Evolutionary conservation across 2,113 vertebrate genomes (phyloP), one percentile per base, ranked within the genome.

Genomic region (Lepus europaeus): DNA sequence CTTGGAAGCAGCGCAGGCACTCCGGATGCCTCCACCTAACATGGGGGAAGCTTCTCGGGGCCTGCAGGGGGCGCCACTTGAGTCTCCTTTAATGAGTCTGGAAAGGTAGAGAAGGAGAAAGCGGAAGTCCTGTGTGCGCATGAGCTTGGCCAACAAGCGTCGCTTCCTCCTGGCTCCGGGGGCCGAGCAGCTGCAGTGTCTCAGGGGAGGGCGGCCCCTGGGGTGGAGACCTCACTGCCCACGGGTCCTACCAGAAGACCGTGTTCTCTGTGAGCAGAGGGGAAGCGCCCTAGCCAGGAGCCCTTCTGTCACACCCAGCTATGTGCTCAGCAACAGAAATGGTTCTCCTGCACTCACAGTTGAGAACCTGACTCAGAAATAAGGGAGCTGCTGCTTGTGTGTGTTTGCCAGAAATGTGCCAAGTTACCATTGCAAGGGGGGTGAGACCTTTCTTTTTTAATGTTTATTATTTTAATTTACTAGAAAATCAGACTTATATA

Each of bases 81-180:
- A 20, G n/a, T 49, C 84, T 78, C 70, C 51, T 81, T 76, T 53
- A 20, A 23, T 2, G n/a, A 25, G 6, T 53, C 11, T 13, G 61
- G 74, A 33, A 86, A 31, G 69, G 74, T 9, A 4, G 1, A 19
- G 13, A 66, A 90, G 29, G 64, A 61, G 70, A 45, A 93, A 69
- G 64, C 39, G 70, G 87, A 87, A 84, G 77, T 22, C 17, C 13
- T 2, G 45, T 45, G 45, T 25, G 49, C 2, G 20, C 33, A 0
- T 1, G 10, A 3, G 33, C 56, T 51, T 0, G 0, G 56, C 29
- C 9, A 0, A 0, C 5, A 1, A 5, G 19, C 13, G 7, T 9
- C 1, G 17, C 6, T 61, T 77, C 36, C 25, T 84, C 49, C 74
- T 16, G 69, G 29, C 2, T 20, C 5, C 19, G 17, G 56, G 19